phyloP scores from a whole-genome alignment of 2,797 vertebrate species.

The Australoheros facetus region DNA sequence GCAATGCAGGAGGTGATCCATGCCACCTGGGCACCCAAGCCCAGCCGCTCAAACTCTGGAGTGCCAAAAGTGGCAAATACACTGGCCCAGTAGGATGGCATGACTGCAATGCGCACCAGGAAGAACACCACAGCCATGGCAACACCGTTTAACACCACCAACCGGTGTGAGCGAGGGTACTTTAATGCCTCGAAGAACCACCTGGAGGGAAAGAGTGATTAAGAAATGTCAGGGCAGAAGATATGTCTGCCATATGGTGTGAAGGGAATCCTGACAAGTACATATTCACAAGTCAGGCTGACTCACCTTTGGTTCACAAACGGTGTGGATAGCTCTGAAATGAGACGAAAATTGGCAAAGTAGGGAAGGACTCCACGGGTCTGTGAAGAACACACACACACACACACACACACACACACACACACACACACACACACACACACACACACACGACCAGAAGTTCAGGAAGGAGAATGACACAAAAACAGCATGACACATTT shows the following conservation, averaged over 20 bases:
- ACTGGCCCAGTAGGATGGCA: constrained; percentile 84
- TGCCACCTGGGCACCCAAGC: constrained; percentile 83
- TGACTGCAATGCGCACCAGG: constrained; percentile 83
- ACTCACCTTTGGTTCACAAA: constrained; percentile 87
- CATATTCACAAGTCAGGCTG: neutral
- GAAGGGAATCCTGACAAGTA: neutral
- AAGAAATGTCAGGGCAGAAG: neutral
- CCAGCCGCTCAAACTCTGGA: constrained; percentile 79
- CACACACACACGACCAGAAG: neutral
- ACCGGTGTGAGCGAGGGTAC: constrained; percentile 77
- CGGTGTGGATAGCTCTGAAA: constrained; percentile 86
- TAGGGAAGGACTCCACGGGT: constrained; percentile 83
- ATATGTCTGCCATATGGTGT: neutral
- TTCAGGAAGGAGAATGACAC: neutral
- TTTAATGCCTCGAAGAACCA: constrained; percentile 84
- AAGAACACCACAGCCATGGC: constrained; percentile 84
- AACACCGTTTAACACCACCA: constrained; percentile 81
- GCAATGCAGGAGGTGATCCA: constrained; percentile 86
- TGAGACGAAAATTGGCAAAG: constrained; percentile 87
- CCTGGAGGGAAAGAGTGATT: constrained; percentile 47
- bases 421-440: neutral
- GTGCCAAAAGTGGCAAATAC: constrained; percentile 85
- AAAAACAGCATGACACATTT: neutral
- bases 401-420: neutral
- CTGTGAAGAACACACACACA: constrained; percentile 56